Base-by-base conservation (phyloP, 2,888 invertebrate species). In the Euplexia lucipara region DNA sequence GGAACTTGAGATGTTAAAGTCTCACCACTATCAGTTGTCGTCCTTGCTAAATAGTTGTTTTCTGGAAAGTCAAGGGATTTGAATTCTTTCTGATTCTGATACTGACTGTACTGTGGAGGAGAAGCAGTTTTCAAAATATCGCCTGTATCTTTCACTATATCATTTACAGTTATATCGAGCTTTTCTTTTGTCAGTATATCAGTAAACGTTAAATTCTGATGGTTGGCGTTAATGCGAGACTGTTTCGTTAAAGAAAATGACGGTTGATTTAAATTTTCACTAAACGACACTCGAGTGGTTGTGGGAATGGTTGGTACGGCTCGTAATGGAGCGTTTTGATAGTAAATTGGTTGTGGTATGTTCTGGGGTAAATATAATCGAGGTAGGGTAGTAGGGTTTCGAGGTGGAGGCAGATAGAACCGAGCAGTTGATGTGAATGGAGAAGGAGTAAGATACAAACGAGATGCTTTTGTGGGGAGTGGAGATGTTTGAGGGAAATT, bases 181-280 rank as follows among this genome's bases (percentile, higher is more conserved):
- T 93, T 94, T 86, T 94, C 90, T 82, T 92, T 93, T 4, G 93
- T 93, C 51, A 94, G 78, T 66, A 94, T 91, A 71, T 95, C 94
- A 68, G 91, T 79, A 63, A 95, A 95, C 14, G 91, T 87, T 79
- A 92, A 73, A 67, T 94, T 94, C n/a, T 91, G 90, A 53, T 79
- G 81, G 63, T 87, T 88, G 34, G 83, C 63, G 45, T 88, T 89
- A 30, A 82, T 73, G 8, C 77, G 78, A 26, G 87, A 83, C 51
- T 87, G 85, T 78, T 88, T 86, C 3, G 77, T 81, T 22, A 84
- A 37, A n/a, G 86, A 70, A 65, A 85, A 87, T 26, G 87, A 70
- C 8, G 87, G 84, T 45, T 78, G 78, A 49, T 78, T 83, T 14
- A 69, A 22, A 70, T 72, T 81, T 54, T 78, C 69, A 45, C 57